Evolutionary conservation across 2,888 invertebrate species (phyloP), one percentile per base, ranked within the genome.

Genomic region (Heliconius ismenius): DNA sequence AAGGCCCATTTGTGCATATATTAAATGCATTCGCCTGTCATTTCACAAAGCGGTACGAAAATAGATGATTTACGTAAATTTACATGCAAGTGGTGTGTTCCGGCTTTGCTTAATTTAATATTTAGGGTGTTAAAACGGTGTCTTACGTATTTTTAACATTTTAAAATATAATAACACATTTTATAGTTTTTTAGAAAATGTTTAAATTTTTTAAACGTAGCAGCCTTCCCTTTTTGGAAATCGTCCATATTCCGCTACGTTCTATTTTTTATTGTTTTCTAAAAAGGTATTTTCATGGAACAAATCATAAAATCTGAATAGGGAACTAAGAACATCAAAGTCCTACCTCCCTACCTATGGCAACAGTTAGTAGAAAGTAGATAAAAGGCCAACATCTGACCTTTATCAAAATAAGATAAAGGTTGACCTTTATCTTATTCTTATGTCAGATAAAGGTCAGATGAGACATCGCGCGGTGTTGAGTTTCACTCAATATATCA

Each of bases 1-100:
- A 73, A 73, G 24, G 4, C 39, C 70, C 70, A 58, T 70, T 70
- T 70, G 58, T 70, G 67, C 67, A 67, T 67, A 67, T 39, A 67
- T 67, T 67, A 39, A 39, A 39, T 24, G 24, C n/a, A 67, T 43
- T 67, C 39, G 67, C 67, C 67, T 67, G 67, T 67, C 67, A 67
- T 39, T 67, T 43, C 1, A 67, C 39, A 39, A 67, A 67, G 39
- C 43, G 67, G 39, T 67, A 67, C 67, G 67, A 67, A 67, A 67
- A 43, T 67, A 67, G 67, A 67, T 67, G 39, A 67, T 67, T 67
- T 67, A 67, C 9, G 3, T 24, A 11, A 39, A 67, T n/a, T 24
- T 43, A 15, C 13, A n/a, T 39, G 15, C n/a, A 9, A 39, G 39
- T 67, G 15, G 6, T 9, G 6, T 24, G 39, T 67, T 39, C 39